Evolutionary conservation across 2,797 vertebrate genomes (phyloP).

Genomic region (Sardinella longiceps): DNA sequence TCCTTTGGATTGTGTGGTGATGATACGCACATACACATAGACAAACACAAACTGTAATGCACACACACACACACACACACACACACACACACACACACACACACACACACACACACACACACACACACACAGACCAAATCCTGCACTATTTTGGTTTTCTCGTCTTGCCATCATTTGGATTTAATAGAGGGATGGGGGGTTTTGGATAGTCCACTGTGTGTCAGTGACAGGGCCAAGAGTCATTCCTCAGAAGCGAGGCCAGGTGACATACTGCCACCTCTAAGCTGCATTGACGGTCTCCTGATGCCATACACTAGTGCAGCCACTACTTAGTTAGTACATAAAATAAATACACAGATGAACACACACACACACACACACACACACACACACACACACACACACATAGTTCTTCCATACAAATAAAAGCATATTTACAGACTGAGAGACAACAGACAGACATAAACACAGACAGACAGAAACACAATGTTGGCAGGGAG

Average conservation of each 20-base stretch:
- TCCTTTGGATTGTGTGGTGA: not conserved
- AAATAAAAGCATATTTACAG: not conserved
- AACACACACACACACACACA: not conserved
- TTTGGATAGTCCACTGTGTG: not conserved
- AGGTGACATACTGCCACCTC: constrained; percentile 20
- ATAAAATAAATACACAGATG: not conserved
- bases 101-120: not conserved
- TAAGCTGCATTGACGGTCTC: not conserved
- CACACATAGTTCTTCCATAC: not conserved
- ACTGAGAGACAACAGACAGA: too few relatives aligned
- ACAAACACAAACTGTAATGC: not conserved
- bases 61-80: not conserved
- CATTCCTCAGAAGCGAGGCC: constrained; percentile 15
- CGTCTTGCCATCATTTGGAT: not conserved
- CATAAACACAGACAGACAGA: not conserved
- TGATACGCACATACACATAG: not conserved
- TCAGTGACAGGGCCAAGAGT: not conserved
- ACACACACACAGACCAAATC: not conserved
- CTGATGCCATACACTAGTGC: not conserved
- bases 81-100: not conserved
- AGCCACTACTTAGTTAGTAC: not conserved
- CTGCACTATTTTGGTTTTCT: not conserved
- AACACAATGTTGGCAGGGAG: not conserved
- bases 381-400: not conserved
- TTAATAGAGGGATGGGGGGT: constrained; percentile 3